These are phyloP conservation scores for Tuberolachnus salignus DNA, from an alignment of 2,888 invertebrate genomes.

Conservation along the genomic window DNA sequence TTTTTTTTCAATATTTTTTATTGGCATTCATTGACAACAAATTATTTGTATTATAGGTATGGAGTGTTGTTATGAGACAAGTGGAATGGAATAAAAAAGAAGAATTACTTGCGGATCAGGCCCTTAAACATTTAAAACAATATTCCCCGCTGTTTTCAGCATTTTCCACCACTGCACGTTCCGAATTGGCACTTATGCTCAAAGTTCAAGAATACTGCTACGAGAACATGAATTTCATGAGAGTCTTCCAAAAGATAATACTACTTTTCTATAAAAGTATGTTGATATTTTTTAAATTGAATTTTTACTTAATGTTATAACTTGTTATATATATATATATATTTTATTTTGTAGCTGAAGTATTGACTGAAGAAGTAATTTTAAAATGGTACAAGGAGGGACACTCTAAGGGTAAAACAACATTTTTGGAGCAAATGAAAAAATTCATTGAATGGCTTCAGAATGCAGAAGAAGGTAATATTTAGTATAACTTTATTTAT, in stretches of 20 bases:
- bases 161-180: constrained; percentile 83
- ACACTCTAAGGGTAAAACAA: constrained; percentile 95
- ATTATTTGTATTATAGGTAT: constrained; percentile 69
- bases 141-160: constrained; percentile 86
- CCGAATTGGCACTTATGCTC: constrained; percentile 85
- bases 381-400: constrained; percentile 95
- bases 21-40: too few relatives aligned
- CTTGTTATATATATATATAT: neutral
- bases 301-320: neutral
- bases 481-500: neutral
- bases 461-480: constrained; percentile 84
- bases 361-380: constrained; percentile 92
- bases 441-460: constrained; percentile 97
- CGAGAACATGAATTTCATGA: constrained; percentile 99
- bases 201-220: constrained; percentile 98
- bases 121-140: constrained; percentile 84
- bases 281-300: constrained; percentile 59
- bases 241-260: constrained; percentile 96
- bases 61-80: constrained; percentile 93
- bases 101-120: constrained; percentile 93
- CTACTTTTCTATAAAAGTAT: constrained; percentile 93
- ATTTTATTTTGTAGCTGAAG: constrained; percentile 71
- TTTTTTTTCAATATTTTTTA: neutral
- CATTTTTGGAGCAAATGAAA: constrained; percentile 98
- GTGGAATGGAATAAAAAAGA: constrained; percentile 99